A percentile compares a stretch with the other conserved stretches of the same genome.
These are phyloP conservation scores for Netelia inedita DNA, from an alignment of 2,888 invertebrate genomes.

Conservation along the genomic window DNA sequence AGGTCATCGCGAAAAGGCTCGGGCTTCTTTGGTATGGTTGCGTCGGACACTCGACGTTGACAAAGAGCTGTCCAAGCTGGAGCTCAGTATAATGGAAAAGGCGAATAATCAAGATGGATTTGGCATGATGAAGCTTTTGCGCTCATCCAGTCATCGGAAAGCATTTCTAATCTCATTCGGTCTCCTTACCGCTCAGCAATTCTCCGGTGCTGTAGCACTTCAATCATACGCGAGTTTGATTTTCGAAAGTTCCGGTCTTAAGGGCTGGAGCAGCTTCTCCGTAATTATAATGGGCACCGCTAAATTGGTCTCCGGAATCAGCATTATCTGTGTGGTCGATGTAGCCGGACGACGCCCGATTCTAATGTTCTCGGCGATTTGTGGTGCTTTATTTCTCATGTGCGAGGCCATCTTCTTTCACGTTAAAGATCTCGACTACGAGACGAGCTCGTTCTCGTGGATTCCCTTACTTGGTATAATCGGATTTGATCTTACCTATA, in stretches of 20 bases:
- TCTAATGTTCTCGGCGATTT: neutral
- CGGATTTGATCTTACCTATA: slow-evolving; percentile 19
- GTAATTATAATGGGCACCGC: slow-evolving; percentile 51
- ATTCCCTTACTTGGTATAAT: slow-evolving; percentile 48
- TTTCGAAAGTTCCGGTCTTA: slow-evolving; percentile 46
- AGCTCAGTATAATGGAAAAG: slow-evolving; percentile 13
- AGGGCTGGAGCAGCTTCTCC: slow-evolving; percentile 28
- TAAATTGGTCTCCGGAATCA: slow-evolving; percentile 15
- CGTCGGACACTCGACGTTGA: slow-evolving; percentile 21
- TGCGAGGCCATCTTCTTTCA: slow-evolving; percentile 44
- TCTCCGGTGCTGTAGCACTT: slow-evolving; percentile 29
- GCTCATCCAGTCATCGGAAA: neutral
- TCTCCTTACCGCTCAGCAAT: slow-evolving; percentile 31
- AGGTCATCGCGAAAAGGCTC: slow-evolving; percentile 35
- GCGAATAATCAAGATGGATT: slow-evolving; percentile 1
- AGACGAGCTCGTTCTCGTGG: slow-evolving; percentile 47
- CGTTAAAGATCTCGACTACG: slow-evolving; percentile 34
- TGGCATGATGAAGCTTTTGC: neutral
- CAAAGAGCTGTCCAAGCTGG: slow-evolving; percentile 13
- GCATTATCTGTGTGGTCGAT: slow-evolving; percentile 31
- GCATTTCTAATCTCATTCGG: slow-evolving; percentile 23
- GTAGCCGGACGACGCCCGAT: slow-evolving; percentile 41
- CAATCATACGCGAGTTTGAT: slow-evolving; percentile 49
- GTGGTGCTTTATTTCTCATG: slow-evolving; percentile 29
- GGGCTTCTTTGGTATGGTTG: slow-evolving; percentile 35